Conservation (phyloP, 2,113 vertebrate genomes). For the Meles meles region DNA sequence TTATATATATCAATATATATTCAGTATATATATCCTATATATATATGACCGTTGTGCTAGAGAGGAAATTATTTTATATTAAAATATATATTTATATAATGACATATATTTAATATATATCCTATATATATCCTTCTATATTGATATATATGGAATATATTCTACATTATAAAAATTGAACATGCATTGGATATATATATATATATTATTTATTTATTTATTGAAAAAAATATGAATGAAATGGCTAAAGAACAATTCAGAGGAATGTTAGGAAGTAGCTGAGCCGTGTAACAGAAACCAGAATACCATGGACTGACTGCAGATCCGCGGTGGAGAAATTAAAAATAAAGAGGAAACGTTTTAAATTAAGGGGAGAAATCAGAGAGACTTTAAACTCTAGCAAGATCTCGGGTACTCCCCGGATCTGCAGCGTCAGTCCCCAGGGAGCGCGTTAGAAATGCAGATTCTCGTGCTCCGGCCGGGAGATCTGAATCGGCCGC, state of each 20-base stretch:
- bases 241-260: background rate
- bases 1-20: too few species aligned
- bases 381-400: background rate
- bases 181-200: background rate
- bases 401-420: background rate
- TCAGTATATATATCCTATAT: too few species aligned
- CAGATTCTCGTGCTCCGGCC: background rate
- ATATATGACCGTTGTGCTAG: too few species aligned
- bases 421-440: background rate
- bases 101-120: background rate
- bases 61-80: background rate
- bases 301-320: background rate
- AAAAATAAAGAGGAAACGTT: background rate
- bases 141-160: background rate
- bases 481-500: background rate
- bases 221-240: background rate
- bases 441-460: background rate
- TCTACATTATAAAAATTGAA: background rate
- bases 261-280: too few species aligned
- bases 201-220: too few species aligned
- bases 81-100: background rate
- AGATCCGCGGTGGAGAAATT: background rate
- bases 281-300: background rate
- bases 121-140: background rate
- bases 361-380: background rate